A percentile compares a stretch with the other conserved stretches of the same genome.
These are phyloP conservation scores for Aphis craccivora DNA, from an alignment of 1,140 invertebrate species.

Conservation along the genomic window DNA sequence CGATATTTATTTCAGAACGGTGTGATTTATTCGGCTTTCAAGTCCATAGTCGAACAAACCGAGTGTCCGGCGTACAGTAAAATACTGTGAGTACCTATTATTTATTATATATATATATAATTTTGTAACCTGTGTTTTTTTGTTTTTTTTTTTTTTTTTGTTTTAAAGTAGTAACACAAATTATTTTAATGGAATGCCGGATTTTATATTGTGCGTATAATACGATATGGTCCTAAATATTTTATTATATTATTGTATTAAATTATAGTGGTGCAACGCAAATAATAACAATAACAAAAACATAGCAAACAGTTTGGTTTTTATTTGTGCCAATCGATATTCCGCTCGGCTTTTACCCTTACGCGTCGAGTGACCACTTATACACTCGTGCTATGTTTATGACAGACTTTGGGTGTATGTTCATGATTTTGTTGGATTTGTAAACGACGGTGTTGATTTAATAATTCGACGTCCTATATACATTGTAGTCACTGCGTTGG, in stretches of 20 bases:
- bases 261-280: not conserved
- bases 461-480: not conserved
- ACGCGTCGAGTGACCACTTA: not conserved
- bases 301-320: not conserved
- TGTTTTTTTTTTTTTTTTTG: not conserved
- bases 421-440: conserved; percentile 1
- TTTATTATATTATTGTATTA: not conserved
- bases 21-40: conserved; percentile 35
- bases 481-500: not conserved
- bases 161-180: not conserved
- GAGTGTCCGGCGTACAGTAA: conserved; percentile 7
- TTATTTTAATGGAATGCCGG: not conserved
- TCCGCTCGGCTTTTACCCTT: not conserved
- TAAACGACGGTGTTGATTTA: not conserved
- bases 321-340: not conserved
- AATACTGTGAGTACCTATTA: conserved; percentile 33
- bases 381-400: not conserved
- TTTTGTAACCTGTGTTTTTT: not conserved
- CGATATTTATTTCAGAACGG: conserved; percentile 30
- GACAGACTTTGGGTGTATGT: not conserved
- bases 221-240: not conserved
- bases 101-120: not conserved
- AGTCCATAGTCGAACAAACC: conserved; percentile 11
- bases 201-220: not conserved
- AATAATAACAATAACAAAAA: not conserved